These are phyloP conservation scores for Drosophila subobscura DNA, from an alignment of 1,140 invertebrate species.

Conservation along the genomic window DNA sequence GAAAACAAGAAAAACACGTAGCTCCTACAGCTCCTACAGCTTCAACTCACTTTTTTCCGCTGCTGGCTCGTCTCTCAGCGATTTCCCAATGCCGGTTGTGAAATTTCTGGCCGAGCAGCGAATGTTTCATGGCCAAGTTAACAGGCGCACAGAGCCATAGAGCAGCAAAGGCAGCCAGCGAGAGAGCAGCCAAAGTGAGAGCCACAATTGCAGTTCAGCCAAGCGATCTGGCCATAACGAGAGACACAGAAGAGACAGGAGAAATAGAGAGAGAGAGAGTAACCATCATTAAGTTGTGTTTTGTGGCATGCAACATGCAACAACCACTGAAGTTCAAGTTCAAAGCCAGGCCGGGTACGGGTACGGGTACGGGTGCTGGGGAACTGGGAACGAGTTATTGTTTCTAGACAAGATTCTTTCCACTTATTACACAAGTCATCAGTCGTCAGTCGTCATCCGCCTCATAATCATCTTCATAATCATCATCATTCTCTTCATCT, in stretches of 20 bases:
- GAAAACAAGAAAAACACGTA: conserved; percentile 80
- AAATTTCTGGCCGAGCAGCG: conserved; percentile 67
- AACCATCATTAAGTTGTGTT: conserved; percentile 68
- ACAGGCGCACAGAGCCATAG: conserved; percentile 63
- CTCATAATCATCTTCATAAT: conserved; percentile 14
- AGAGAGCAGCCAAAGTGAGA: conserved; percentile 29
- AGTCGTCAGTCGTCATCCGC: conserved; percentile 40
- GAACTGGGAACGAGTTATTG: conserved; percentile 71
- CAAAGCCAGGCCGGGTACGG: conserved; percentile 39
- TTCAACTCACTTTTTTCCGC: conserved; percentile 66
- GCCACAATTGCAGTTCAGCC: conserved; percentile 32
- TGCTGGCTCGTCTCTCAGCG: conserved; percentile 34
- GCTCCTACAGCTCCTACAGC: conserved; percentile 7
- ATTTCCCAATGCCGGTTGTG: conserved; percentile 71
- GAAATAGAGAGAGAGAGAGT: conserved; percentile 4
- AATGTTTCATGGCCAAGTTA: conserved; percentile 82
- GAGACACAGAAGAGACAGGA: not conserved
- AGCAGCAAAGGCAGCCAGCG: not conserved
- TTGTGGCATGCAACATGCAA: conserved; percentile 69
- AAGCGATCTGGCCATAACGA: conserved; percentile 51
- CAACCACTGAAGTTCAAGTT: conserved; percentile 66
- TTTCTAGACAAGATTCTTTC: conserved; percentile 81
- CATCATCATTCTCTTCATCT: conserved; percentile 42
- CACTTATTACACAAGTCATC: conserved; percentile 82
- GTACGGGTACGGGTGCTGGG: no score